Conservation (phyloP, 2,888 invertebrate genomes). For the Andrena trimmerana region DNA sequence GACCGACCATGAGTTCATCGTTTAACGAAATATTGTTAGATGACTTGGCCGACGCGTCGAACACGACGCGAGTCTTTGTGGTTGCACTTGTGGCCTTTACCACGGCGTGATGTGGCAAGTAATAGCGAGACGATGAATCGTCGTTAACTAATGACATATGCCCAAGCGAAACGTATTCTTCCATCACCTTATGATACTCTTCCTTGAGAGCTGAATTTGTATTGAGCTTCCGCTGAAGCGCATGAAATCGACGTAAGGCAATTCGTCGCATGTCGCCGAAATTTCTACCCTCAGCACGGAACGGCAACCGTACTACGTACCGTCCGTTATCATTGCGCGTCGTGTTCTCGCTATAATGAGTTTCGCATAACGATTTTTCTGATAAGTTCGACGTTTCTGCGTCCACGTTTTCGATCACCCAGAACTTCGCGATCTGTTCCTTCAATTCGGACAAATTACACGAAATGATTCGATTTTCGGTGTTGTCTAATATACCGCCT, state of each 20-base stretch:
- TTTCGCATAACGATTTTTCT: no score
- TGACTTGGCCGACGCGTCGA: neutral
- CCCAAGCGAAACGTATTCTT: neutral
- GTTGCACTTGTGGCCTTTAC: no score
- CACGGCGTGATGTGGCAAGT: constrained; percentile 18
- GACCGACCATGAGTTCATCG: constrained; percentile 10
- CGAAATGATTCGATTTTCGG: neutral
- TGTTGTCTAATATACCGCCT: neutral
- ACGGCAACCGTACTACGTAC: no score
- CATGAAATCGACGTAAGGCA: neutral
- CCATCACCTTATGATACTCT: neutral
- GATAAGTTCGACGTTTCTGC: no score
- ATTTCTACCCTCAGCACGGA: no score
- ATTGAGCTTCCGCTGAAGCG: neutral
- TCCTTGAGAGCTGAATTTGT: neutral
- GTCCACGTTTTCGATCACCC: no score
- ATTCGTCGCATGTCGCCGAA: no score
- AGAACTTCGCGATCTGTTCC: neutral
- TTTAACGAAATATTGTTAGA: constrained; percentile 9
- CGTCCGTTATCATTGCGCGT: no score
- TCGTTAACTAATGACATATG: neutral
- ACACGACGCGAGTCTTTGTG: no score
- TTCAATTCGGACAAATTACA: neutral
- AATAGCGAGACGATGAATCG: neutral
- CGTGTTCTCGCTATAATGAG: no score